A percentile compares a stretch with the other conserved stretches of the same genome.
These are phyloP conservation scores for Thecocarcelia acutangulata DNA, from an alignment of 2,888 invertebrate species.

Conservation along the genomic window DNA sequence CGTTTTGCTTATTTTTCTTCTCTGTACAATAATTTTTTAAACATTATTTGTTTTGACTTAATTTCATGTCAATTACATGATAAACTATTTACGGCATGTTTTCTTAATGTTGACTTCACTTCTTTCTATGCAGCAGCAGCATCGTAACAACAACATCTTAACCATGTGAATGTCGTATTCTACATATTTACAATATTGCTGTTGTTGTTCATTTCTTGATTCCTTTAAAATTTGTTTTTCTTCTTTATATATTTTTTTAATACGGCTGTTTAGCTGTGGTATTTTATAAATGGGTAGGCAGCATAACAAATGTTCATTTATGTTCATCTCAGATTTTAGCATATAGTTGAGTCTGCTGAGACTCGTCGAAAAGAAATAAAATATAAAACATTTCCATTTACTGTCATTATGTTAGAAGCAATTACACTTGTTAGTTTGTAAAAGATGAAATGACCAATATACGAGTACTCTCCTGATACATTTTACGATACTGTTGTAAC, in stretches of 20 bases:
- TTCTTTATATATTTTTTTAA: not conserved
- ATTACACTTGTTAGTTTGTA: conserved; percentile 67
- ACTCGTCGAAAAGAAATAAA: not conserved
- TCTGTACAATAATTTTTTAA: conserved; percentile 53
- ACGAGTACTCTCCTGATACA: conserved; percentile 44
- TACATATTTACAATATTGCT: conserved; percentile 33
- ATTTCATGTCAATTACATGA: conserved; percentile 73
- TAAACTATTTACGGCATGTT: conserved; percentile 73
- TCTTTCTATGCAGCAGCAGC: not conserved
- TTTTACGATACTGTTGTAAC: conserved; percentile 44
- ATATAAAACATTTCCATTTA: conserved; percentile 66
- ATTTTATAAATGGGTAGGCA: conserved; percentile 64
- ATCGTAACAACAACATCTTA: conserved; percentile 50
- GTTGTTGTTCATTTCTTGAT: conserved; percentile 30
- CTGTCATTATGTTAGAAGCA: conserved; percentile 68
- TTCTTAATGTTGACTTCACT: conserved; percentile 63
- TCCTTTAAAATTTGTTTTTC: conserved; percentile 22
- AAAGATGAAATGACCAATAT: conserved; percentile 66
- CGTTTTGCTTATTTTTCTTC: conserved; percentile 7
- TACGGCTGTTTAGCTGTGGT: conserved; percentile 13
- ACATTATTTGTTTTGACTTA: conserved; percentile 73
- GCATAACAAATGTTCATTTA: conserved; percentile 66
- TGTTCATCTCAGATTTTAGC: conserved; percentile 69
- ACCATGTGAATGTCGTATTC: conserved; percentile 44
- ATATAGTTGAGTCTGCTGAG: conserved; percentile 37